These are phyloP conservation scores for Yponomeuta plumbellus DNA, from an alignment of 2,888 invertebrate species.

Conservation along the genomic window DNA sequence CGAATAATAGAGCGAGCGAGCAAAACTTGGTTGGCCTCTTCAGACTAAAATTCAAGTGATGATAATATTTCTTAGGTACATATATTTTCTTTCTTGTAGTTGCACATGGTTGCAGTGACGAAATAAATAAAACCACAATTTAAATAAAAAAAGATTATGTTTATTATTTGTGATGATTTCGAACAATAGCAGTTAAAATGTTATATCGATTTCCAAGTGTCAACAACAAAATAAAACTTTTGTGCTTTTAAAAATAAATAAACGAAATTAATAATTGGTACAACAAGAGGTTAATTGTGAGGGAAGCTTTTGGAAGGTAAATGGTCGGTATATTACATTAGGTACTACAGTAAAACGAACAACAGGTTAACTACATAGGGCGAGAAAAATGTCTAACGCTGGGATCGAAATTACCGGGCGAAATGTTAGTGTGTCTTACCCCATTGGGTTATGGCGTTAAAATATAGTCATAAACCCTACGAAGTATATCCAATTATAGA, in stretches of 20 bases:
- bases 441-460: no score
- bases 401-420: no score
- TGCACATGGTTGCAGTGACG: not conserved
- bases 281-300: constrained; percentile 14
- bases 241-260: constrained; percentile 56
- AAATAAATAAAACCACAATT: constrained; percentile 40
- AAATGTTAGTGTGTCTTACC: no score
- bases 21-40: no score
- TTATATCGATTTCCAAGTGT: constrained; percentile 65
- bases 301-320: constrained; percentile 3
- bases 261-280: constrained; percentile 10
- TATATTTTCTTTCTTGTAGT: not conserved
- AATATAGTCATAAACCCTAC: not conserved
- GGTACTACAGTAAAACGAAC: constrained; percentile 47
- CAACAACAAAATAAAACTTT: constrained; percentile 72
- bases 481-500: constrained; percentile 1
- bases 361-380: constrained; percentile 47
- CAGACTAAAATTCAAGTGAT: no score
- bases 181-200: constrained; percentile 66
- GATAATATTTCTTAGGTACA: no score
- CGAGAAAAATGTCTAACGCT: constrained; percentile 39
- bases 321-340: constrained; percentile 24
- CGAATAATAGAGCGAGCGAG: no score
- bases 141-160: constrained; percentile 61
- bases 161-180: constrained; percentile 72